phyloP scores from a whole-genome alignment of 2,113 vertebrate genomes.

The Rhegmatorhina hoffmannsi region DNA sequence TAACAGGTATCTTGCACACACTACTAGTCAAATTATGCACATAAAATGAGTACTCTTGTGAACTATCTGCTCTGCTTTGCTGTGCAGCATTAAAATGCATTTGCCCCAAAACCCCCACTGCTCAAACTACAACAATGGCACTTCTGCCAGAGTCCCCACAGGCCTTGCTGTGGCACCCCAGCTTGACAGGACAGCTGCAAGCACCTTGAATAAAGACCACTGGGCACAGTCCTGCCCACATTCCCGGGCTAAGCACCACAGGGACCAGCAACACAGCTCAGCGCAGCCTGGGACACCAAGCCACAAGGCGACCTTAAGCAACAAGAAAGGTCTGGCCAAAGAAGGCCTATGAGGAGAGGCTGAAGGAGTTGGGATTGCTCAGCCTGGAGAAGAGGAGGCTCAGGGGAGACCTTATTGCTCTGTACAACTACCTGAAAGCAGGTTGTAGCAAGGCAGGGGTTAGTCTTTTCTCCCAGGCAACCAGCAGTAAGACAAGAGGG shows the following conservation, averaged over 20 bases:
- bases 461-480: no score
- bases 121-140: background rate
- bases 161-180: accelerated
- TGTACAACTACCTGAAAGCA: no score
- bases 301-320: background rate
- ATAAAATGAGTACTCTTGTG: background rate
- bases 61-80: background rate
- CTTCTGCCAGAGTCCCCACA: background rate
- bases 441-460: no score
- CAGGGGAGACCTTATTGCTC: no score
- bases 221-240: accelerated
- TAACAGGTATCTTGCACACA: accelerated
- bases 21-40: background rate
- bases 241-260: accelerated
- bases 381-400: no score
- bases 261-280: background rate
- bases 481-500: no score
- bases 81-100: background rate
- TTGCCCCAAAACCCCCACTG: background rate
- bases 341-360: no score
- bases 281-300: background rate
- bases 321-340: background rate
- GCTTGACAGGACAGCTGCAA: accelerated
- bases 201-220: background rate
- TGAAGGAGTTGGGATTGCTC: no score